These are phyloP conservation scores for Xiphophorus maculatus DNA, from an alignment of 2,113 vertebrate species.

Conservation along the genomic window DNA sequence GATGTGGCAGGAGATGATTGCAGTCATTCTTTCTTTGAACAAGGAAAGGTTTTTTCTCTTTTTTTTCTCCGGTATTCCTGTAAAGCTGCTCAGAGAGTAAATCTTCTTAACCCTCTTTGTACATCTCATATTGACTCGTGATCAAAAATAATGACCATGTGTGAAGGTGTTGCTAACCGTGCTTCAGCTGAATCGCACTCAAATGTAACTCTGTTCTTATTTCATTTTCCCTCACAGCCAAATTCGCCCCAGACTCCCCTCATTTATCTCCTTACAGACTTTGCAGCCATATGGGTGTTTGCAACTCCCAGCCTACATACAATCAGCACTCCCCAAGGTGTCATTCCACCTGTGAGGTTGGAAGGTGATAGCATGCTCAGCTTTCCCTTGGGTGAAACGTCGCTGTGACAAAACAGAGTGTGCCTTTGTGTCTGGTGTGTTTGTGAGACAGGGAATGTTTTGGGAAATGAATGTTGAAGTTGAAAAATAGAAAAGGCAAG, in stretches of 20 bases:
- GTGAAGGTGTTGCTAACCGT: background rate
- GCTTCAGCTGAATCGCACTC: background rate
- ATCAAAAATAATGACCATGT: background rate
- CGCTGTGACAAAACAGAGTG: slow-evolving; percentile 29
- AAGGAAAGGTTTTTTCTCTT: background rate
- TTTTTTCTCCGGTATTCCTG: background rate
- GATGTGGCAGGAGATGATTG: background rate
- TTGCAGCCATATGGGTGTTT: slow-evolving; percentile 19
- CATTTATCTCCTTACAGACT: slow-evolving; percentile 4
- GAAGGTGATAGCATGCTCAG: slow-evolving; percentile 48
- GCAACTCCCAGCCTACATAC: slow-evolving; percentile 34
- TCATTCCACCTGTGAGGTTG: slow-evolving; percentile 38
- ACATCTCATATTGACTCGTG: background rate
- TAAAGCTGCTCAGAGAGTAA: background rate
- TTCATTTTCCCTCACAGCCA: background rate
- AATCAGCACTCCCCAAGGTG: slow-evolving; percentile 37
- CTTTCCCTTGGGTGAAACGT: slow-evolving; percentile 41
- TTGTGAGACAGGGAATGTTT: background rate
- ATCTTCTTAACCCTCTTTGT: background rate
- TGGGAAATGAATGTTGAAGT: no score
- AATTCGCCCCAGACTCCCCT: slow-evolving; percentile 23
- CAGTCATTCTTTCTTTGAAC: slow-evolving; percentile 1
- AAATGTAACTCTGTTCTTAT: background rate
- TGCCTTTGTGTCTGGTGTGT: slow-evolving; percentile 23
- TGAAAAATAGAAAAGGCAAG: no score